Evolutionary conservation across 1,140 invertebrate species (phyloP).

Genomic region (Drosophila ficusphila): DNA sequence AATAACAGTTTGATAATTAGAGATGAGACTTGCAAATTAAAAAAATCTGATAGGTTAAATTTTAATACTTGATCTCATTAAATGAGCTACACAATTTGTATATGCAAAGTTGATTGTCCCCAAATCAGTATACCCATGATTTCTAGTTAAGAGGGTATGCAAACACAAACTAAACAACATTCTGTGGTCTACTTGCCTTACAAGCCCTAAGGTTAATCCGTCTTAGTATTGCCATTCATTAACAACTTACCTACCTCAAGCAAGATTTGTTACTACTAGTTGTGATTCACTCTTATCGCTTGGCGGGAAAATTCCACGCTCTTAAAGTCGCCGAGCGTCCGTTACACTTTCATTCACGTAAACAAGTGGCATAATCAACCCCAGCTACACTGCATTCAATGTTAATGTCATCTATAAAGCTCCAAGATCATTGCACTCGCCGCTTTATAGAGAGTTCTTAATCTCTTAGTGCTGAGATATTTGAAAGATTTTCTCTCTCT

Average conservation of each 20-base stretch:
- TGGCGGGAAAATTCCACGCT: constrained; percentile 39
- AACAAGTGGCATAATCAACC: constrained; percentile 26
- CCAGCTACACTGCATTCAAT: constrained; percentile 35
- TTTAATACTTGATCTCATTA: too few relatives aligned
- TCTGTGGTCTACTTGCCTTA: constrained; percentile 49
- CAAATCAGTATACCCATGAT: neutral
- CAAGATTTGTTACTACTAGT: neutral
- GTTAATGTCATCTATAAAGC: constrained; percentile 50
- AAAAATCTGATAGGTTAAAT: too few relatives aligned
- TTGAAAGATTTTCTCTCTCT: neutral
- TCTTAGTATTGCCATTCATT: neutral
- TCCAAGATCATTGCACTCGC: constrained; percentile 58
- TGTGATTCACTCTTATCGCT: constrained; percentile 15
- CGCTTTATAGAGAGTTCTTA: neutral
- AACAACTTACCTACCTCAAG: constrained; percentile 27
- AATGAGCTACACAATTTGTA: too few relatives aligned
- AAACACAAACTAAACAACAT: constrained; percentile 21
- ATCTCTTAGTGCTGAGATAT: neutral
- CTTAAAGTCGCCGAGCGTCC: neutral
- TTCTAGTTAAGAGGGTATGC: neutral
- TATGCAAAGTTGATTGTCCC: neutral
- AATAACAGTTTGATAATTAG: too few relatives aligned
- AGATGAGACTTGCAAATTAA: too few relatives aligned
- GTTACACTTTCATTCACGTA: constrained; percentile 32
- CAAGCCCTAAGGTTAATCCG: constrained; percentile 26